Evolutionary conservation across 2,888 invertebrate species (phyloP).

Genomic region (Strigamia maritima): DNA sequence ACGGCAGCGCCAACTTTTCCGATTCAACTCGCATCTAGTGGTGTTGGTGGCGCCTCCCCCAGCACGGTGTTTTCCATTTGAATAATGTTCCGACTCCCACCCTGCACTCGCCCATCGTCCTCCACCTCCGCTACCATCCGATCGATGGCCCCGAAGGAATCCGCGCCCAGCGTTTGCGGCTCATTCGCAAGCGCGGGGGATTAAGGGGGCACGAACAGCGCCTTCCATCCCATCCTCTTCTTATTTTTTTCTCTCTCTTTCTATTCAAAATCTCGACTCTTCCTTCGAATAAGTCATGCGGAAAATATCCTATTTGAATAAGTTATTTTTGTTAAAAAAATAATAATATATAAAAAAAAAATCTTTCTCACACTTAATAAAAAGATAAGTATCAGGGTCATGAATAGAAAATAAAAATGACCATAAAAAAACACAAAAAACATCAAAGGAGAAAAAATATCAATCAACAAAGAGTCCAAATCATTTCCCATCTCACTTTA

Average conservation of each 20-base stretch:
- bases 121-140: background rate
- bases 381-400: background rate
- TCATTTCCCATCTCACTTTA: background rate
- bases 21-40: slow-evolving; percentile 13
- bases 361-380: background rate
- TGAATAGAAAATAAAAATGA: background rate
- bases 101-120: slow-evolving; percentile 3
- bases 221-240: background rate
- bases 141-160: slow-evolving; percentile 27
- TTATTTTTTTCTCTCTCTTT: background rate
- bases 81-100: slow-evolving; percentile 13
- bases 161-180: slow-evolving; percentile 29
- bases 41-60: slow-evolving; percentile 26
- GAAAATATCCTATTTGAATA: slow-evolving; percentile 15
- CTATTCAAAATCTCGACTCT: slow-evolving; percentile 8
- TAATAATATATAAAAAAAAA: background rate
- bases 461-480: background rate
- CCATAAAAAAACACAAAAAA: background rate
- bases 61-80: slow-evolving; percentile 21
- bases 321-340: background rate
- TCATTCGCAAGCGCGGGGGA: slow-evolving; percentile 27
- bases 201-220: slow-evolving; percentile 25
- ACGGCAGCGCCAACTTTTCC: slow-evolving; percentile 27
- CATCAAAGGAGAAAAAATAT: background rate
- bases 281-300: background rate